Conservation (phyloP, 2,888 invertebrate species). For the Standfussiana lucernea region DNA sequence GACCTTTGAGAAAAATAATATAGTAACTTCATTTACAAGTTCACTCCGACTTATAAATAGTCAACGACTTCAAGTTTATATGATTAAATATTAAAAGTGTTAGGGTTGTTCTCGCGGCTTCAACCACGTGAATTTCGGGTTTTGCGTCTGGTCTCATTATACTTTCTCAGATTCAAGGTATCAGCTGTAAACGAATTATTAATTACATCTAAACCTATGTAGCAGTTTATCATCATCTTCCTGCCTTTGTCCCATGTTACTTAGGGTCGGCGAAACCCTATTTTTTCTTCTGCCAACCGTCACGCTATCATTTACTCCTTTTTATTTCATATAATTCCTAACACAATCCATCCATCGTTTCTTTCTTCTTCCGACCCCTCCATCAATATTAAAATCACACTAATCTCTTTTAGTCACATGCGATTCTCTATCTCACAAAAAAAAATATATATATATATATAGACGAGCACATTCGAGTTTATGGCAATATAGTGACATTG, state of each 20-base stretch:
- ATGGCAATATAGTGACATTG: background rate
- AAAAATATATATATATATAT: too few species aligned
- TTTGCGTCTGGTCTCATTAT: background rate
- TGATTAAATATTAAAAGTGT: conserved; percentile 1
- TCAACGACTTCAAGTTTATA: conserved; percentile 9
- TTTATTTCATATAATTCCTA: background rate
- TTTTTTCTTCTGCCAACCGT: background rate
- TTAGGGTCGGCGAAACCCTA: background rate
- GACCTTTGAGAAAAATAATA: conserved; percentile 37
- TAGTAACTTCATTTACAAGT: conserved; percentile 29
- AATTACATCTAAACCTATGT: background rate
- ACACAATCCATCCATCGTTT: background rate
- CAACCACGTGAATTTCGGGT: background rate
- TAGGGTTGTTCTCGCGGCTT: background rate
- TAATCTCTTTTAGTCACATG: background rate
- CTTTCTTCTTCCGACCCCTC: background rate
- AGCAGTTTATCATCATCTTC: background rate
- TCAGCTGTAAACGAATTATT: background rate
- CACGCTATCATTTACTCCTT: background rate
- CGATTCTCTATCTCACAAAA: background rate
- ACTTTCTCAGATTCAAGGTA: background rate
- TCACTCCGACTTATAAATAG: background rate
- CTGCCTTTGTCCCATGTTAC: too few species aligned
- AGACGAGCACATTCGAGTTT: background rate
- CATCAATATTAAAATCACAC: background rate